A percentile compares a stretch with the other conserved stretches of the same genome.
phyloP scores from a whole-genome alignment of 2,797 vertebrate genomes.

The Ispidina picta region DNA sequence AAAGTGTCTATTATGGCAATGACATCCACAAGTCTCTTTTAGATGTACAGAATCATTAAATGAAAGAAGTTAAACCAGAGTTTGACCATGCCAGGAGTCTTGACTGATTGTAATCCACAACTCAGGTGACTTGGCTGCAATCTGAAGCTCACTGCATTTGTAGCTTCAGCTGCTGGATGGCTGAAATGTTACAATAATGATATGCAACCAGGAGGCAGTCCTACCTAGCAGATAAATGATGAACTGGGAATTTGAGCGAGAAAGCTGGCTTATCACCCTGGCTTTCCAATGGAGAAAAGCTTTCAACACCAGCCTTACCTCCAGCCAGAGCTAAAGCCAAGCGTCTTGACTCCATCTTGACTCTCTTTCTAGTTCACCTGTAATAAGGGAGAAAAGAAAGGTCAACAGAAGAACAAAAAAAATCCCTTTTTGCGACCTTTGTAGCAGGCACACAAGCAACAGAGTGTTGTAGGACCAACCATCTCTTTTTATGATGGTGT shows the following conservation, averaged over 20 bases:
- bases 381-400: background rate
- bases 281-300: background rate
- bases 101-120: background rate
- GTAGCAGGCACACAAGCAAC: background rate
- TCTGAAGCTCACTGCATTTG: background rate
- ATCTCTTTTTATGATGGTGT: background rate
- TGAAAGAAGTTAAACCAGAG: background rate
- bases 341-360: background rate
- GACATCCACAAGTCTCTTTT: background rate
- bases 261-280: background rate
- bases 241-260: background rate
- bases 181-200: background rate
- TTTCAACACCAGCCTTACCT: background rate
- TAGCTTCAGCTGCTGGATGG: background rate
- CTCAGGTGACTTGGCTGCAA: background rate
- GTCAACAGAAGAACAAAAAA: background rate
- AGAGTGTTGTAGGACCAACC: background rate
- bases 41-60: fast-evolving
- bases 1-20: fast-evolving
- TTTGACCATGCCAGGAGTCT: background rate
- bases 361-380: background rate
- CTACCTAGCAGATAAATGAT: background rate
- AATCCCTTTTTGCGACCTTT: background rate
- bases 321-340: background rate
- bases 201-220: background rate